Evolutionary conservation across 2,797 vertebrate species (phyloP).

Genomic region (Malacoraja senta): DNA sequence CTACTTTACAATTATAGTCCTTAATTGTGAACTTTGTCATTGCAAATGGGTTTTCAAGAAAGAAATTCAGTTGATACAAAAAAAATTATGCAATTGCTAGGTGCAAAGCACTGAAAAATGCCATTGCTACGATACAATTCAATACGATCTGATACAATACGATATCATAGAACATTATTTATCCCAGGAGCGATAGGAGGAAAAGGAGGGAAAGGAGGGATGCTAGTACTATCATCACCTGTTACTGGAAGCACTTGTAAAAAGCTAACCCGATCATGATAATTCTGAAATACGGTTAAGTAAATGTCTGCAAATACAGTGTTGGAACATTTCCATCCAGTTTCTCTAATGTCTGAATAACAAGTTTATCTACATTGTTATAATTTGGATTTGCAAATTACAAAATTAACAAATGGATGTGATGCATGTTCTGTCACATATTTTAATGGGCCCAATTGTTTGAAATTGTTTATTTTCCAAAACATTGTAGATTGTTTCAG

Average conservation of each 20-base stretch:
- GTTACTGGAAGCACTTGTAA: neutral
- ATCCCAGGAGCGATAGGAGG: too few relatives aligned
- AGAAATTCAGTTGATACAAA: neutral
- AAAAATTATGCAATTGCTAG: neutral
- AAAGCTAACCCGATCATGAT: neutral
- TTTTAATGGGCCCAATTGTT: constrained; percentile 33
- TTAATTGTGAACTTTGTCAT: neutral
- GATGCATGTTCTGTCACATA: constrained; percentile 37
- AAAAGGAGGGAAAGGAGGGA: too few relatives aligned
- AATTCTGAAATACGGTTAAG: neutral
- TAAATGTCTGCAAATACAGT: neutral
- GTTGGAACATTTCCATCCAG: neutral
- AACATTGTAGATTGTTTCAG: constrained; percentile 37
- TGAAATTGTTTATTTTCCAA: constrained; percentile 32
- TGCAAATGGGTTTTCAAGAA: neutral
- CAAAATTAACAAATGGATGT: constrained; percentile 15
- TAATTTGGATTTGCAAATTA: neutral
- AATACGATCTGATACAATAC: too few relatives aligned
- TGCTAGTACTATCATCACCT: neutral
- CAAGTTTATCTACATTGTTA: neutral
- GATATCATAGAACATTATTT: too few relatives aligned
- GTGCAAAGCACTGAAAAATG: neutral
- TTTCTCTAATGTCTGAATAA: constrained; percentile 16
- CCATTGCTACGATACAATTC: neutral
- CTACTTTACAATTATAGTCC: neutral